Evolutionary conservation across 2,113 vertebrate species (phyloP).

Genomic region (Bos taurus): ARS-UCD2.0 NC_037336.1:21849501-21850000

Average conservation of each 20-base stretch:
- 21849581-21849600: not conserved
- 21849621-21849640: not conserved
- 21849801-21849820: not conserved
- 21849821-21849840: not conserved
- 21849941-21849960: not conserved
- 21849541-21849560: not conserved
- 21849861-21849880: not conserved
- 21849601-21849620: not conserved
- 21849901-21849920: not conserved
- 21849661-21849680: not conserved
- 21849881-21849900: not conserved
- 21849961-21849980: not conserved
- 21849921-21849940: slow-evolving; percentile 10
- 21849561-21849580: not conserved
- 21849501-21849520: slow-evolving; percentile 1
- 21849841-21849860: not conserved
- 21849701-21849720: not conserved
- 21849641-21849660: not conserved
- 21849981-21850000: not conserved
- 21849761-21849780: not conserved
- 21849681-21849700: not conserved
- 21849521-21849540: not conserved
- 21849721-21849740: not conserved
- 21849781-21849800: not conserved
- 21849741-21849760: not conserved